phyloP scores from a whole-genome alignment of 2,888 invertebrate genomes.

The Amphimallon solstitiale region DNA sequence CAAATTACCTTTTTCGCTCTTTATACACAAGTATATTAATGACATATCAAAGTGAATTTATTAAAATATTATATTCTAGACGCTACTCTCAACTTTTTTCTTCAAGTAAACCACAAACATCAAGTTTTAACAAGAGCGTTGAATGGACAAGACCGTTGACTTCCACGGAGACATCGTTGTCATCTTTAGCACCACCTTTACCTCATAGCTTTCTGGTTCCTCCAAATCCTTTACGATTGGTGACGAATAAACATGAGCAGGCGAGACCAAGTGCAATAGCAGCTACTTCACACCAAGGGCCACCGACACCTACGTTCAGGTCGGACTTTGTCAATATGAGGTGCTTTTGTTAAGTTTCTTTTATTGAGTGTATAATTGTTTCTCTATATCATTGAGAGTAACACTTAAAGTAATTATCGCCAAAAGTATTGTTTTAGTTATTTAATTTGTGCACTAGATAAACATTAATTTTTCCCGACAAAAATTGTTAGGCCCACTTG shows the following conservation, averaged over 20 bases:
- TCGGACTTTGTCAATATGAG: conserved; percentile 82
- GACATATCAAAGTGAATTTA: not conserved
- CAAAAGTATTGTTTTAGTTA: no score
- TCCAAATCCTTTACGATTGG: conserved; percentile 70
- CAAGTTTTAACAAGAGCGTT: conserved; percentile 55
- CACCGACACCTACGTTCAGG: conserved; percentile 78
- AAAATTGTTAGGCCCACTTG: no score
- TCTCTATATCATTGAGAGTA: conserved; percentile 19
- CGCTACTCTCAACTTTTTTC: conserved; percentile 61
- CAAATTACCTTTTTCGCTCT: no score
- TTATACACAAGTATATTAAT: not conserved
- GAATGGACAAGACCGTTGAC: conserved; percentile 62
- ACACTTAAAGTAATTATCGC: no score
- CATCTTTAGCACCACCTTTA: conserved; percentile 61
- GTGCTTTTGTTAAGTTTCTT: conserved; percentile 63
- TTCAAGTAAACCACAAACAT: conserved; percentile 56
- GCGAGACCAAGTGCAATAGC: conserved; percentile 62
- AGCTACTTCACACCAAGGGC: conserved; percentile 68
- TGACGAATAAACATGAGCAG: conserved; percentile 63
- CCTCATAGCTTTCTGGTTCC: conserved; percentile 66
- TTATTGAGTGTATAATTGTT: conserved; percentile 45
- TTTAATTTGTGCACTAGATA: no score
- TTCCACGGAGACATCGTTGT: conserved; percentile 61
- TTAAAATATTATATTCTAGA: conserved; percentile 48
- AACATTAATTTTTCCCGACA: no score